A percentile compares a stretch with the other conserved stretches of the same genome.
Conservation (phyloP, 2,113 vertebrate species). For the Amphiprion percula region DNA sequence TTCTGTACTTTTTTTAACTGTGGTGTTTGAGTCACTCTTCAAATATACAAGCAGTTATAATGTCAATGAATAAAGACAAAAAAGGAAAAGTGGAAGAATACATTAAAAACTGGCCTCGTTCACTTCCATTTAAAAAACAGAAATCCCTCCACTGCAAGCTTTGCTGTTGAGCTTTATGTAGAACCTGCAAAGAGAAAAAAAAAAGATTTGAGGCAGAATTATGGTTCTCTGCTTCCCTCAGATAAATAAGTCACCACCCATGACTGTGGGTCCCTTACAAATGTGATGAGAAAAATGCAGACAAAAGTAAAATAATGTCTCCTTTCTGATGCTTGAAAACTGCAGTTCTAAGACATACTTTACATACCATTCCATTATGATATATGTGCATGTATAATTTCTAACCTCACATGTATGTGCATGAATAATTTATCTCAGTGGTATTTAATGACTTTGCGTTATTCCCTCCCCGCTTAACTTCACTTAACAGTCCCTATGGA, state of each 20-base stretch:
- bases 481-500: constrained; percentile 46
- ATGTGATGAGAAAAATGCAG: too few relatives aligned
- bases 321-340: constrained; percentile 17
- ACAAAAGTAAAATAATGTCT: constrained; percentile 22
- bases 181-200: not conserved
- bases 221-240: constrained; percentile 9
- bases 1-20: too few relatives aligned
- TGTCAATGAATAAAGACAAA: too few relatives aligned
- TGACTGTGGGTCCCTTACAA: not conserved
- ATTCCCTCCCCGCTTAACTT: constrained; percentile 39
- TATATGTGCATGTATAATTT: constrained; percentile 54
- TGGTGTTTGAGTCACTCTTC: too few relatives aligned
- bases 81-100: too few relatives aligned
- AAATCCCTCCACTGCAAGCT: constrained; percentile 22
- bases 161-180: constrained; percentile 11
- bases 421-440: constrained; percentile 53
- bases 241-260: constrained; percentile 15
- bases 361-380: constrained; percentile 23
- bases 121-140: not conserved
- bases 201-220: not conserved
- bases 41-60: too few relatives aligned
- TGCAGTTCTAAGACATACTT: constrained; percentile 7
- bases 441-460: constrained; percentile 50
- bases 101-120: too few relatives aligned
- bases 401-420: constrained; percentile 27